phyloP scores from a whole-genome alignment of 1,140 invertebrate genomes.

The Macrosteles quadrilineatus region DNA sequence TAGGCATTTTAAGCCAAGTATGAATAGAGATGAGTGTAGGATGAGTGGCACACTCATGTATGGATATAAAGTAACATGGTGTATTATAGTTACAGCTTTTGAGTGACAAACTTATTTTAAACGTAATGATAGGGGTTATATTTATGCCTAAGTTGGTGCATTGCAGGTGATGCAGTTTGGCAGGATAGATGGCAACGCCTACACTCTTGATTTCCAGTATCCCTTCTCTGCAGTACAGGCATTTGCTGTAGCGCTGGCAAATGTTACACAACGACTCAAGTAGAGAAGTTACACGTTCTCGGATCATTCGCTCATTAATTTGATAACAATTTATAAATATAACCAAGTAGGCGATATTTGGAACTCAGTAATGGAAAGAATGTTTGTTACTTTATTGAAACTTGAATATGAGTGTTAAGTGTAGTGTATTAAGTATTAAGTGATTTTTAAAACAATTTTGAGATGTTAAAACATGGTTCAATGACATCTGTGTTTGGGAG shows the following conservation, averaged over 20 bases:
- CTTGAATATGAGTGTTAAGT: background rate
- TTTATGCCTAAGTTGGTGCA: no score
- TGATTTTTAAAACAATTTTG: background rate
- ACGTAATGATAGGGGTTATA: background rate
- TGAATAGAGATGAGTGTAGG: no score
- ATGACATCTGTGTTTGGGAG: background rate
- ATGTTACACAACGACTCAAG: slow-evolving; percentile 98
- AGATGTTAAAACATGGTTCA: background rate
- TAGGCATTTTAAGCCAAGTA: no score
- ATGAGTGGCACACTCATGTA: no score
- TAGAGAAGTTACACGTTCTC: slow-evolving; percentile 52
- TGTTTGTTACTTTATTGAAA: background rate
- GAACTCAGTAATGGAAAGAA: background rate
- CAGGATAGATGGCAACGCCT: slow-evolving; percentile 96
- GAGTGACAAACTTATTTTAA: background rate
- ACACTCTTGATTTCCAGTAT: slow-evolving; percentile 98
- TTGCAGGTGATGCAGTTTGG: slow-evolving; percentile 99
- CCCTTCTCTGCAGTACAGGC: slow-evolving; percentile 98
- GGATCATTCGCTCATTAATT: slow-evolving; percentile 3
- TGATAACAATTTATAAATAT: background rate
- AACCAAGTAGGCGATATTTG: background rate
- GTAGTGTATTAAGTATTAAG: slow-evolving; percentile 2
- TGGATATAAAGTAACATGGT: no score
- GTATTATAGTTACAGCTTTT: no score
- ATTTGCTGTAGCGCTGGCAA: slow-evolving; percentile 96